Percentiles rank a stretch among this genome's conserved stretches.
Conservation (phyloP, 2,888 invertebrate genomes). For the Lissonota sp. region DNA sequence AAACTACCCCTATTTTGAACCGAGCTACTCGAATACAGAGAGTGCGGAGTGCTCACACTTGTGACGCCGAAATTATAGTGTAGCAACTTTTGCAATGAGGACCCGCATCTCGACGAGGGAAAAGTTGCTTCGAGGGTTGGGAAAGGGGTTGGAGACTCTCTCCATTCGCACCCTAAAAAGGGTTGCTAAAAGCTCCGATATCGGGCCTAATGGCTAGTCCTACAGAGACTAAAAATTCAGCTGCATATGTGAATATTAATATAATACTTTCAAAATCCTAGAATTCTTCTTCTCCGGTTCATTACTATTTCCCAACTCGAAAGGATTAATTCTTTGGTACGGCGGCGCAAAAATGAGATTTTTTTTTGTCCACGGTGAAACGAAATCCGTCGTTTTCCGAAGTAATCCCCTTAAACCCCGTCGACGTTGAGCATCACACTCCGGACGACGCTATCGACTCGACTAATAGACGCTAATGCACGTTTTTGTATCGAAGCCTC, state of each 20-base stretch:
- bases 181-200: slow-evolving; percentile 76
- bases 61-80: neutral
- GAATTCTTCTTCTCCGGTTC: neutral
- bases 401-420: slow-evolving; percentile 44
- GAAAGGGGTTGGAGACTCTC: slow-evolving; percentile 3
- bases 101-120: slow-evolving; percentile 9
- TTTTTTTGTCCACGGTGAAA: slow-evolving; percentile 13
- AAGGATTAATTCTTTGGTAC: slow-evolving; percentile 36
- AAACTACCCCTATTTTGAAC: slow-evolving; percentile 24
- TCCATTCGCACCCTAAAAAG: slow-evolving; percentile 67
- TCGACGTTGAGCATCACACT: slow-evolving; percentile 26
- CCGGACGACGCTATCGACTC: slow-evolving; percentile 58
- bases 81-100: slow-evolving; percentile 32
- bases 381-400: slow-evolving; percentile 20
- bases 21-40: neutral
- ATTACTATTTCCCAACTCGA: slow-evolving; percentile 4
- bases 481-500: slow-evolving; percentile 61
- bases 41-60: neutral
- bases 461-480: slow-evolving; percentile 66
- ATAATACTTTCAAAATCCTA: slow-evolving; percentile 17
- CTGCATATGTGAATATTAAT: slow-evolving; percentile 31
- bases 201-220: slow-evolving; percentile 64
- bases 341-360: slow-evolving; percentile 40
- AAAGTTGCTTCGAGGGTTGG: slow-evolving; percentile 31
- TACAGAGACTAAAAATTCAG: slow-evolving; percentile 35